These are phyloP conservation scores for Schizothorax lantsangensis DNA, from an alignment of 2,797 vertebrate genomes.

Conservation along the genomic window DNA sequence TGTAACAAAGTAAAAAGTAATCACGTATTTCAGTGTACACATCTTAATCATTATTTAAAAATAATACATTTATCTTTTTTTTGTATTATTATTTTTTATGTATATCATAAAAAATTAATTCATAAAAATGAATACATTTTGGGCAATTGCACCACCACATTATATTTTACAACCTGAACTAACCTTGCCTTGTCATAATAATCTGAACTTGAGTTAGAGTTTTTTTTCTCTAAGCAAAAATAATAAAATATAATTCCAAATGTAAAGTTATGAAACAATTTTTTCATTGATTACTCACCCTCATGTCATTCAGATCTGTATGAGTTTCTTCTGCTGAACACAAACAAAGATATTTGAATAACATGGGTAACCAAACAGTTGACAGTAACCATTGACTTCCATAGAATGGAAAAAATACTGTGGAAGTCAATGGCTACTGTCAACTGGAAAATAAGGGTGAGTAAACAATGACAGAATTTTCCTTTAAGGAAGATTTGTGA, in stretches of 20 bases:
- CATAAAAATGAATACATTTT: neutral
- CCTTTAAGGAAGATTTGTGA: neutral
- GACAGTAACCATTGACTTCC: too few relatives aligned
- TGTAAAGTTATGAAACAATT: neutral
- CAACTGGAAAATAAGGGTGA: neutral
- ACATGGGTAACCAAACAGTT: neutral
- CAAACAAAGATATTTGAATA: neutral
- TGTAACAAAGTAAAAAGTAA: neutral
- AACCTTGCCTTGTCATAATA: too few relatives aligned
- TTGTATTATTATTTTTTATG: neutral
- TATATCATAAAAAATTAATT: neutral
- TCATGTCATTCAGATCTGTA: too few relatives aligned
- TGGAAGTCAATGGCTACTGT: neutral
- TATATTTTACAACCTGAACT: too few relatives aligned
- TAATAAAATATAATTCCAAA: neutral
- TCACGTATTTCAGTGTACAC: neutral
- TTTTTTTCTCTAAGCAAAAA: too few relatives aligned
- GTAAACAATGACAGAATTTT: neutral
- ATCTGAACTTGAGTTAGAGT: too few relatives aligned
- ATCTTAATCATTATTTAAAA: neutral
- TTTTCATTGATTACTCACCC: neutral
- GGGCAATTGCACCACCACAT: neutral
- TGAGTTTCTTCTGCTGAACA: neutral
- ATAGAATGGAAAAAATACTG: neutral
- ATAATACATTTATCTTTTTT: neutral